Evolutionary conservation across 2,888 invertebrate genomes (phyloP).

Genomic region (Lasioglossum pauxillum): DNA sequence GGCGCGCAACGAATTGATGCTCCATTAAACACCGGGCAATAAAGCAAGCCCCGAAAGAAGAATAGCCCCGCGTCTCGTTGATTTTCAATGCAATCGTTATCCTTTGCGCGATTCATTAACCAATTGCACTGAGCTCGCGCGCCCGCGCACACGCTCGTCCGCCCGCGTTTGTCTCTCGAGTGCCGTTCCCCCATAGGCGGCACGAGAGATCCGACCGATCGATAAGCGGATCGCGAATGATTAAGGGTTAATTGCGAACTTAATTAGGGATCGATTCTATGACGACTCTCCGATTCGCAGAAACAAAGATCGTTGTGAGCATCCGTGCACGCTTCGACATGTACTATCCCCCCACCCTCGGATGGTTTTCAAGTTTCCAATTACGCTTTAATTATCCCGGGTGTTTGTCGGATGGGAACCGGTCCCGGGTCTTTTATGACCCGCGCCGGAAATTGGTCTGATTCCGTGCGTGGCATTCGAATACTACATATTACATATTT

Average conservation of each 20-base stretch:
- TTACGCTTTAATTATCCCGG: not conserved
- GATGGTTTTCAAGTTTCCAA: not conserved
- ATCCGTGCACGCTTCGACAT: not conserved
- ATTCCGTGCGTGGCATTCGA: not conserved
- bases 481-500: not conserved
- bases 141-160: not conserved
- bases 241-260: conserved; percentile 78
- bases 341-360: too few species aligned
- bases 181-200: not conserved
- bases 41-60: conserved; percentile 45
- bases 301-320: not conserved
- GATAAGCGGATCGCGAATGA: conserved; percentile 76
- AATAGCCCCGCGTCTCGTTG: conserved; percentile 36
- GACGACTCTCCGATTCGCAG: not conserved
- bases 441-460: not conserved
- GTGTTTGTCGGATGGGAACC: not conserved
- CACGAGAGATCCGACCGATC: conserved; percentile 66
- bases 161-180: conserved; percentile 36
- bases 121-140: conserved; percentile 61
- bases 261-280: conserved; percentile 68
- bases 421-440: not conserved
- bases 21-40: conserved; percentile 51
- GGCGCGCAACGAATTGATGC: conserved; percentile 52
- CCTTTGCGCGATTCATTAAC: conserved; percentile 71
- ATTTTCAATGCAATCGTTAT: conserved; percentile 69